Evolutionary conservation across 1,140 invertebrate species (phyloP), one percentile per base, ranked within the genome.

Genomic region (Nixonia krombeini): DNA sequence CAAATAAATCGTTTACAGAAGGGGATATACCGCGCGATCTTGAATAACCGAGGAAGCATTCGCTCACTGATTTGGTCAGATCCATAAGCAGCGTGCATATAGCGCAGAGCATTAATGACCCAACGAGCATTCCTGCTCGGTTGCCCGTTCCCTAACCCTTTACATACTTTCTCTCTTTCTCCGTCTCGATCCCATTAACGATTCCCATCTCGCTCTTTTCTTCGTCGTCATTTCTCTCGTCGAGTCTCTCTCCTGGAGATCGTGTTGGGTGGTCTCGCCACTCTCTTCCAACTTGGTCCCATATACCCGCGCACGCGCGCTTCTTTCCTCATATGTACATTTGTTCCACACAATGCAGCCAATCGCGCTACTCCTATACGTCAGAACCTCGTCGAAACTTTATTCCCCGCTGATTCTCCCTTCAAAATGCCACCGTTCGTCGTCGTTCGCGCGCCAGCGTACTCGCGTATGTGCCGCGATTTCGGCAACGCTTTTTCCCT

Each of bases 261-360:
- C 79, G 79, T 80, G 75, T 83, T 85, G 80, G 83, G 81, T 83
- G 84, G 82, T 81, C 84, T 85, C 76, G 72, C 82, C 77, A 83
- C 81, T 83, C 75, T 81, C 65, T 75, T 74, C 69, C 72, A 74
- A 73, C 79, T 74, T 55, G 64, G 73, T 78, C 67, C 71, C 74
- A 68, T 75, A 76, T 75, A 79, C 62, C 59, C 50, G 61, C 69
- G 67, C 76, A 69, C 74, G 70, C 62, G 47, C 62, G 50, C 53
- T 63, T 51, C 59, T 69, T 62, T 57, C 50, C 57, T 59, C 52
- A 46, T 51, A 40, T 40, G 51, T 44, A 46, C 45, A 56, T 42
- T 57, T 53, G 41, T 44, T 50, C 40, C 53, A 52, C 55, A 50
- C 35, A 65, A 46, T 52, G 45, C 67, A 73, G 41, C 58, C 63